phyloP scores from a whole-genome alignment of 2,888 invertebrate genomes.

The Hemaris fuciformis region DNA sequence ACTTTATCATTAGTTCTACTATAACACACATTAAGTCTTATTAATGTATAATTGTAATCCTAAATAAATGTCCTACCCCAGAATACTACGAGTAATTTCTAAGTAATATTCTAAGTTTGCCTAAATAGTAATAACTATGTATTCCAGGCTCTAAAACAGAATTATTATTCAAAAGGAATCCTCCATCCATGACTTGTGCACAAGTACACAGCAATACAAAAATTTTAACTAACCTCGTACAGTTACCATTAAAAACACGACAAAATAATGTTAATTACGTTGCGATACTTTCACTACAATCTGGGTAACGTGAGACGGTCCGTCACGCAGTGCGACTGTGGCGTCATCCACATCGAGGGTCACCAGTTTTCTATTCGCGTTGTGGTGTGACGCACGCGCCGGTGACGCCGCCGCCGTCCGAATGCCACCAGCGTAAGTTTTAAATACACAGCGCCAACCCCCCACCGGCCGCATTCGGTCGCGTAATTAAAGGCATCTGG shows the following conservation, averaged over 20 bases:
- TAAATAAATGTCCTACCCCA: no score
- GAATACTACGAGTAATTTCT: no score
- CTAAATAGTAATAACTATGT: no score
- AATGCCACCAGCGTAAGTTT: slow-evolving; percentile 48
- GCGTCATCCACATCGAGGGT: slow-evolving; percentile 67
- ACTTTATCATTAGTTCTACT: no score
- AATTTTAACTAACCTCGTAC: neutral
- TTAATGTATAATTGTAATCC: no score
- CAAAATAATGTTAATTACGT: neutral
- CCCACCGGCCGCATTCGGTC: slow-evolving; percentile 35
- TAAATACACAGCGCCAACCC: slow-evolving; percentile 44
- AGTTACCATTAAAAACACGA: neutral
- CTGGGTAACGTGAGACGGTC: slow-evolving; percentile 52
- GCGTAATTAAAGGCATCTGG: slow-evolving; percentile 64
- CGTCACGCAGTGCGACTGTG: slow-evolving; percentile 50
- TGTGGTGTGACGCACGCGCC: slow-evolving; percentile 71
- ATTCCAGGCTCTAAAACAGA: no score
- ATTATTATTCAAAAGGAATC: no score
- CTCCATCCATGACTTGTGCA: no score
- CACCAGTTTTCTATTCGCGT: slow-evolving; percentile 75
- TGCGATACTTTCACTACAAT: slow-evolving; percentile 38
- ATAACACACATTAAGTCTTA: no score
- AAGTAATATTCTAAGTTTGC: no score
- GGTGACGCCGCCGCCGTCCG: slow-evolving; percentile 52
- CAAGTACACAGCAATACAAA: neutral